Conservation (phyloP, 2,888 invertebrate species). For the Ophonus ardosiacus region DNA sequence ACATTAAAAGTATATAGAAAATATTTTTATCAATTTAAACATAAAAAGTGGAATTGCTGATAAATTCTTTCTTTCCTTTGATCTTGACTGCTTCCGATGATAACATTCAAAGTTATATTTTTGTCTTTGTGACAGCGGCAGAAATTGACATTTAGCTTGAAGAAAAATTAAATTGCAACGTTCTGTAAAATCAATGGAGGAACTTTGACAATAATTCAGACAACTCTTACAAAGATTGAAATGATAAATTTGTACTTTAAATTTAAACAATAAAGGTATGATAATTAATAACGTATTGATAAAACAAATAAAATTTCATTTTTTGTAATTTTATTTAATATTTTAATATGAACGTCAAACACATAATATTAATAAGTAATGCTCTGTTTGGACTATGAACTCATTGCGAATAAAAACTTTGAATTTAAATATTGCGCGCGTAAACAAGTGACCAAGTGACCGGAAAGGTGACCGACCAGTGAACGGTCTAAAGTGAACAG, state of each 20-base stretch:
- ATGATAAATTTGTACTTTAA: background rate
- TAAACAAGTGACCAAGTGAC: too few relatives aligned
- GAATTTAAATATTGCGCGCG: too few relatives aligned
- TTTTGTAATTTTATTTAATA: background rate
- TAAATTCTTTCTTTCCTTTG: conserved; percentile 16
- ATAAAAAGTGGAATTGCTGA: conserved; percentile 7
- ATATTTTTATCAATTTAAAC: conserved; percentile 26
- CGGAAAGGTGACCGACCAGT: too few relatives aligned
- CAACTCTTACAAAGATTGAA: background rate
- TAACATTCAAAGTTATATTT: conserved; percentile 27
- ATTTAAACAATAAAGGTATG: background rate
- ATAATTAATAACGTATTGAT: background rate
- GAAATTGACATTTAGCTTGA: conserved; percentile 36
- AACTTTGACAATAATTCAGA: background rate
- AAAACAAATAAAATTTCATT: background rate
- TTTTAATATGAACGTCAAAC: background rate
- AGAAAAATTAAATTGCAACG: conserved; percentile 31
- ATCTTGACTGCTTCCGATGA: conserved; percentile 17
- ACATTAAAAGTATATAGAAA: background rate
- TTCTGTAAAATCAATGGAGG: conserved; percentile 2
- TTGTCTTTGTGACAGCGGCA: conserved; percentile 37
- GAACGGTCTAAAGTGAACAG: too few relatives aligned
- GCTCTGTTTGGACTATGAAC: too few relatives aligned
- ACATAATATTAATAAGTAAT: too few relatives aligned
- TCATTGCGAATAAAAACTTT: too few relatives aligned